Evolutionary conservation across 2,888 invertebrate species (phyloP).

Genomic region (Trachelus stipa): DNA sequence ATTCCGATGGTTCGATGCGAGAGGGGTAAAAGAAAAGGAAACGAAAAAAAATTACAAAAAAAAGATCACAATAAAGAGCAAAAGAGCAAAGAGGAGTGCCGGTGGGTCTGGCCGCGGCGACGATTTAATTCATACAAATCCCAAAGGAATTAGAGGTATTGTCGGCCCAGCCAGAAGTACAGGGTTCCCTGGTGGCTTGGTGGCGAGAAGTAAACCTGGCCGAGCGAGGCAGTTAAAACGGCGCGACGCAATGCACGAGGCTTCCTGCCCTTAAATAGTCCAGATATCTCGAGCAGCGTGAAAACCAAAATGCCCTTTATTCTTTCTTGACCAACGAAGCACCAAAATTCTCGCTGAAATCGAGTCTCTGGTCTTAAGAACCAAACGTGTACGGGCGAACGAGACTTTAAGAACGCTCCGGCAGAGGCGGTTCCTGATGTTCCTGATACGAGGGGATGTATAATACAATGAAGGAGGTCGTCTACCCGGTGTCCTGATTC

Average conservation of each 20-base stretch:
- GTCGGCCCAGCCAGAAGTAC: slow-evolving; percentile 15
- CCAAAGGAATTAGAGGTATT: slow-evolving; percentile 37
- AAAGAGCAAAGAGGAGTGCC: background rate
- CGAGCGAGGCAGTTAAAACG: background rate
- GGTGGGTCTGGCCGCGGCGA: background rate
- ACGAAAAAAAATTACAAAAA: background rate
- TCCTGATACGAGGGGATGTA: background rate
- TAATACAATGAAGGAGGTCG: background rate
- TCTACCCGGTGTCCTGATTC: slow-evolving; percentile 25
- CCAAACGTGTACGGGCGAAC: slow-evolving; percentile 13
- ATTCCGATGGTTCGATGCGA: background rate
- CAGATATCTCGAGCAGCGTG: slow-evolving; percentile 36
- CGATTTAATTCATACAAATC: slow-evolving; percentile 33
- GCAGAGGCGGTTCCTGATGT: background rate
- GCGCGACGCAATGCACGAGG: background rate
- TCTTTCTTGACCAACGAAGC: slow-evolving; percentile 12
- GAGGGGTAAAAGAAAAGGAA: background rate
- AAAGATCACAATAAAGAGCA: background rate
- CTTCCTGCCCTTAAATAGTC: slow-evolving; percentile 39
- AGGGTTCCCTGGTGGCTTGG: slow-evolving; percentile 15
- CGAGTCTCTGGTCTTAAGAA: slow-evolving; percentile 15
- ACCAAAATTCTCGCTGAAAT: slow-evolving; percentile 22
- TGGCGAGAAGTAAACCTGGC: background rate
- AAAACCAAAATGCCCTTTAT: background rate
- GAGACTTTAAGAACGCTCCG: no score